Evolutionary conservation across 2,797 vertebrate species (phyloP).

Genomic region (Hydrocynus forskahlii): DNA sequence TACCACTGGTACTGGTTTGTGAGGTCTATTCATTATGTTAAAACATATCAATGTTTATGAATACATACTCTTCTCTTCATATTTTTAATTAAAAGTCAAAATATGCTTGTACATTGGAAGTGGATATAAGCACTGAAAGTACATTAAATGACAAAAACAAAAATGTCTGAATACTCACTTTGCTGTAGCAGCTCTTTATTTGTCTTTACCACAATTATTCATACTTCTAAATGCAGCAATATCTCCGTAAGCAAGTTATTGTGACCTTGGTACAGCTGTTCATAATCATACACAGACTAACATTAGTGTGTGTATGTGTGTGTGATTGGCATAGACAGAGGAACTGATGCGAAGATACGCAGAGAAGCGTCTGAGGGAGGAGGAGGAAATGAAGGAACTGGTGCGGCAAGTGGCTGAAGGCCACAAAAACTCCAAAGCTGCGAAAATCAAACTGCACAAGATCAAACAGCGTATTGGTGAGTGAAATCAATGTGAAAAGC

Average conservation of each 20-base stretch:
- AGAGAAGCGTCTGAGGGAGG: slow-evolving; percentile 79
- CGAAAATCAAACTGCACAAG: slow-evolving; percentile 80
- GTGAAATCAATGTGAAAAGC: neutral
- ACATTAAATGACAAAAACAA: too few relatives aligned
- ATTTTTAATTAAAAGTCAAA: too few relatives aligned
- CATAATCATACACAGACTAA: neutral
- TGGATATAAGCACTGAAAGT: too few relatives aligned
- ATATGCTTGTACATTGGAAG: too few relatives aligned
- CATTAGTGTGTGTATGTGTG: neutral
- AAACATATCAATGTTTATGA: too few relatives aligned
- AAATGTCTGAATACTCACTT: too few relatives aligned
- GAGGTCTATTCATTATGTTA: too few relatives aligned
- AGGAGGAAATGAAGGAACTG: slow-evolving; percentile 80
- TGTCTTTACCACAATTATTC: too few relatives aligned
- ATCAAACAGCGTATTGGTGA: slow-evolving; percentile 85
- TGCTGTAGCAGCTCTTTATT: too few relatives aligned
- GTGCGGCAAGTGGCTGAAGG: slow-evolving; percentile 84
- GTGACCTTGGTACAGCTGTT: neutral
- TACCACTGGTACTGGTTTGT: too few relatives aligned
- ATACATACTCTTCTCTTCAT: too few relatives aligned
- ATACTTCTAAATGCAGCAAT: neutral
- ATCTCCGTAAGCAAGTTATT: neutral
- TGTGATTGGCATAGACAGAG: slow-evolving; percentile 74
- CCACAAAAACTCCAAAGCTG: slow-evolving; percentile 84
- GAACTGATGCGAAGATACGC: slow-evolving; percentile 78